Evolutionary conservation across 2,797 vertebrate genomes (phyloP).

Genomic region (Spheniscus humboldti): DNA sequence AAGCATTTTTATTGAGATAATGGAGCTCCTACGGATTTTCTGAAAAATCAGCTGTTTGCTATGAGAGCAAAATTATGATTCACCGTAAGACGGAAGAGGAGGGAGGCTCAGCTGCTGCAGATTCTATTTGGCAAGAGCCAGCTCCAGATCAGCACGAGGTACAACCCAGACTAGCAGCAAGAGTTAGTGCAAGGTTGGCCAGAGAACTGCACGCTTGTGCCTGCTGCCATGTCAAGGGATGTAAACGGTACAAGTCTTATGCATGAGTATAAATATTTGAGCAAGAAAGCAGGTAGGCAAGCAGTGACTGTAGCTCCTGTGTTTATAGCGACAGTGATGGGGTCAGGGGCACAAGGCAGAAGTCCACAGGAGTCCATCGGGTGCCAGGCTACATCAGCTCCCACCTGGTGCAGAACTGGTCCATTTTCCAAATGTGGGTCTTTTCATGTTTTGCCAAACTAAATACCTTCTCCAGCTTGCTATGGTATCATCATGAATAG

Average conservation of each 20-base stretch:
- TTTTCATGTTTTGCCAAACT: neutral
- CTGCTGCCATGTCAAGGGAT: neutral
- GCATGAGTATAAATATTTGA: neutral
- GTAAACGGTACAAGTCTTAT: neutral
- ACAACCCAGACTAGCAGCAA: neutral
- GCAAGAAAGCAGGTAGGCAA: neutral
- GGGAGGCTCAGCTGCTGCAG: slow-evolving; percentile 30
- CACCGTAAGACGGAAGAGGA: neutral
- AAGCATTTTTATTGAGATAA: neutral
- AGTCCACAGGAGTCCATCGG: neutral
- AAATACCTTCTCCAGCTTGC: neutral
- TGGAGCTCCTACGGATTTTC: neutral
- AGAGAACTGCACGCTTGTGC: neutral
- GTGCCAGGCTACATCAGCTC: neutral
- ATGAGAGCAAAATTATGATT: slow-evolving; percentile 22
- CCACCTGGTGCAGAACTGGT: neutral
- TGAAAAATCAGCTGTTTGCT: slow-evolving; percentile 36
- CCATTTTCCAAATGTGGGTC: neutral
- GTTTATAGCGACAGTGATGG: neutral
- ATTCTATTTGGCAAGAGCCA: neutral
- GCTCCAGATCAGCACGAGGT: neutral
- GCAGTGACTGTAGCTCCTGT: neutral
- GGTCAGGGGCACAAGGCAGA: neutral
- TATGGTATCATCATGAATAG: neutral
- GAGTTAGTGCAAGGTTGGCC: neutral